phyloP scores from a whole-genome alignment of 2,113 vertebrate species.

The Pseudopipra pipra region DNA sequence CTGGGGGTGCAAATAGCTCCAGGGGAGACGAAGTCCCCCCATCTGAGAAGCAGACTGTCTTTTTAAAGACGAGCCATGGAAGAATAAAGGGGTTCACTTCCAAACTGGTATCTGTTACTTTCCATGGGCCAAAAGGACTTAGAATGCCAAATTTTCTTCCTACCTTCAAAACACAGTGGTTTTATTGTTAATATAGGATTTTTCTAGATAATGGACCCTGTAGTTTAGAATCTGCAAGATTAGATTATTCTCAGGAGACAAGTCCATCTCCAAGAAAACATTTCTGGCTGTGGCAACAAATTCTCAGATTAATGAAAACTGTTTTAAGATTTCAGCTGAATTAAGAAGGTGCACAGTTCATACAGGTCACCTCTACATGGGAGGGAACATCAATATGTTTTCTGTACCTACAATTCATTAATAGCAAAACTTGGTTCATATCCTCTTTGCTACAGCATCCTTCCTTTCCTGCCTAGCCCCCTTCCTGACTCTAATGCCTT shows the following conservation, averaged over 20 bases:
- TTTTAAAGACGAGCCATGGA: neutral
- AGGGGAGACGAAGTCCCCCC: neutral
- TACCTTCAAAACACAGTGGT: neutral
- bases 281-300: neutral
- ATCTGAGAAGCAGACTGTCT: neutral
- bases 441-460: neutral
- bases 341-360: neutral
- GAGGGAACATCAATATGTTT: neutral
- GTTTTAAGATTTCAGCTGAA: constrained; percentile 4
- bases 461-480: neutral
- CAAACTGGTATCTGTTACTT: neutral
- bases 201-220: neutral
- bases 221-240: neutral
- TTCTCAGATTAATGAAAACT: neutral
- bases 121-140: neutral
- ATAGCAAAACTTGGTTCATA: constrained; percentile 2
- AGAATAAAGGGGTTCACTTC: neutral
- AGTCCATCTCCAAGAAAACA: neutral
- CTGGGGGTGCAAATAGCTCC: neutral
- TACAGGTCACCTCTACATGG: neutral
- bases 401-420: constrained; percentile 28
- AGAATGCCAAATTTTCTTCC: neutral
- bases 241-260: neutral
- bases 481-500: neutral
- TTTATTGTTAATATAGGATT: neutral